Conservation (phyloP, 2,888 invertebrate species). For the Masnerella sp. region DNA sequence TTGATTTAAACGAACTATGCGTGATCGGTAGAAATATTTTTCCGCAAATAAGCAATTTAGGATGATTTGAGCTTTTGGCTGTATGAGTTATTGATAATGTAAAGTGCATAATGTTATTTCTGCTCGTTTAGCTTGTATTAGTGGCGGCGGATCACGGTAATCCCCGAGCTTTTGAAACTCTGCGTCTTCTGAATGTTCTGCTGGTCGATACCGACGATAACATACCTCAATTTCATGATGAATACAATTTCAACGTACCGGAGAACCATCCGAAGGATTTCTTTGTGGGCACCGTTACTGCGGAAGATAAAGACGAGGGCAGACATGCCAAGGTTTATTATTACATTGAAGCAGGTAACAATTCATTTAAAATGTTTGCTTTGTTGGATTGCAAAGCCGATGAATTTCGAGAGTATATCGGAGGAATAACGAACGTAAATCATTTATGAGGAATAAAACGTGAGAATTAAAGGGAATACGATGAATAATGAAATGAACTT, state of each 20-base stretch:
- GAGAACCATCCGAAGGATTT: slow-evolving; percentile 82
- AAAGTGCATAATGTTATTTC: slow-evolving; percentile 23
- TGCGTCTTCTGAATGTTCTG: slow-evolving; percentile 86
- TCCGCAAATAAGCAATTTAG: too few relatives aligned
- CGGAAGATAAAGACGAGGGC: slow-evolving; percentile 87
- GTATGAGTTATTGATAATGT: slow-evolving; percentile 7
- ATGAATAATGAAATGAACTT: too few relatives aligned
- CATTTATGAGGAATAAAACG: too few relatives aligned
- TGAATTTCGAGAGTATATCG: too few relatives aligned
- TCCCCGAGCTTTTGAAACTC: slow-evolving; percentile 88
- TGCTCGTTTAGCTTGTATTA: slow-evolving; percentile 82
- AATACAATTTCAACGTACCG: slow-evolving; percentile 84
- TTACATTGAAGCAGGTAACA: slow-evolving; percentile 82
- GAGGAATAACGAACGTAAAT: too few relatives aligned
- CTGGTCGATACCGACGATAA: slow-evolving; percentile 91
- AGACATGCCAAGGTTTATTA: slow-evolving; percentile 91
- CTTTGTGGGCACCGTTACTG: slow-evolving; percentile 83
- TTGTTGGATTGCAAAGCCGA: too few relatives aligned
- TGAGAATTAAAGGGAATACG: too few relatives aligned
- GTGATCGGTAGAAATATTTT: too few relatives aligned
- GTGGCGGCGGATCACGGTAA: slow-evolving; percentile 91
- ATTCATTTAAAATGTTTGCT: too few relatives aligned
- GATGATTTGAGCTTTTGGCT: too few relatives aligned
- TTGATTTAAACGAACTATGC: too few relatives aligned
- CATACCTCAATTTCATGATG: slow-evolving; percentile 85